These are phyloP conservation scores for Drosophila incognita DNA, from an alignment of 2,888 invertebrate species.

Conservation along the genomic window DNA sequence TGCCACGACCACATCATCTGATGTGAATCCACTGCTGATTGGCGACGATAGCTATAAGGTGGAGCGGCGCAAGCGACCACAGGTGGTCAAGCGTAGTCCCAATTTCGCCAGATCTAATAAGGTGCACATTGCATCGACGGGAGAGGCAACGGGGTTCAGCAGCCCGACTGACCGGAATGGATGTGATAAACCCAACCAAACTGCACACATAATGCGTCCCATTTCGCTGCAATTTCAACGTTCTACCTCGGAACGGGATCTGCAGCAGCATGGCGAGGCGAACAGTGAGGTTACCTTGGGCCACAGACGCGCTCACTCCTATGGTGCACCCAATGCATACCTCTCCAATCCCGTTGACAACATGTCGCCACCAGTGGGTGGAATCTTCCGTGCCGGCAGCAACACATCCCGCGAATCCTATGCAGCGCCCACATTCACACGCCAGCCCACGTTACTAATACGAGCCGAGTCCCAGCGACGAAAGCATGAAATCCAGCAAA, in stretches of 20 bases:
- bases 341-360: conserved; percentile 60
- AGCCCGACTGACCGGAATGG: conserved; percentile 24
- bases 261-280: conserved; percentile 65
- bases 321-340: conserved; percentile 80
- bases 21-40: conserved; percentile 81
- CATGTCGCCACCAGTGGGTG: conserved; percentile 35
- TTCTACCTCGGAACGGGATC: conserved; percentile 83
- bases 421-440: conserved; percentile 83
- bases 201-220: conserved; percentile 60
- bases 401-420: conserved; percentile 83
- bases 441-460: conserved; percentile 80
- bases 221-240: conserved; percentile 82
- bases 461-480: conserved; percentile 82
- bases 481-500: conserved; percentile 80
- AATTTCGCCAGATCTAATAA: conserved; percentile 76
- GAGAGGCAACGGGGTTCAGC: conserved; percentile 1
- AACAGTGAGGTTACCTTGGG: conserved; percentile 47
- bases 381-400: conserved; percentile 76
- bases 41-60: conserved; percentile 59
- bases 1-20: conserved; percentile 61
- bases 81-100: conserved; percentile 82
- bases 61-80: conserved; percentile 81
- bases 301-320: conserved; percentile 84
- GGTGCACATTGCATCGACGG: conserved; percentile 55
- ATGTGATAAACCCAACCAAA: conserved; percentile 26